Evolutionary conservation across 2,888 invertebrate genomes (phyloP), one percentile per base, ranked within the genome.

Genomic region (Halictus quadricinctus): DNA sequence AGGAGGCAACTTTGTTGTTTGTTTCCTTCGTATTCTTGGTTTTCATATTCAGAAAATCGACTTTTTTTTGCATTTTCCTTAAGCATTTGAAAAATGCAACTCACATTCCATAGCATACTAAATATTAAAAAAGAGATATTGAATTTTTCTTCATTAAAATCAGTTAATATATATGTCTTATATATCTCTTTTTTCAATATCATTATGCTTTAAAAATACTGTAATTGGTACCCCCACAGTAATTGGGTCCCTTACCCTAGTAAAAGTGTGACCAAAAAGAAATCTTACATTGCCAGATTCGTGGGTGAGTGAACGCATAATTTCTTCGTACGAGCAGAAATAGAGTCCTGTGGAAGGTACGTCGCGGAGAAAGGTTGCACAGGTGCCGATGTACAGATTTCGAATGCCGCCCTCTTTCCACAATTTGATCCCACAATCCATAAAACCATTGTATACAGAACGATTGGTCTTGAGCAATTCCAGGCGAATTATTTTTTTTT

Each of bases 351-450:
- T 95, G 12, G 96, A 96, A 43, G 96, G 96, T 54, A 96, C 95
- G 93, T 96, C 96, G 94, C 96, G 94, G 69, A 96, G 92, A 50
- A 96, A 92, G 29, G 96, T 96, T 12, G 96, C 96, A 85, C 94
- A 95, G n/a, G 96, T 96, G 81, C 96, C 96, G 89, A 95, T 95
- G 93, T 96, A 96, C 79, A 96, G 94, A 90, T 95, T 96, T 50
- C 95, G 92, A 81, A 96, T 95, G 41, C 96, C 96, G 74, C 96
- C 96, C 92, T 96, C 95, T 89, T 93, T 95, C 91, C 95, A 96
- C 80, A 96, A 92, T 91, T 96, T 95, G 84, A 95, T 95, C 15
- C 95, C 95, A 90, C 96, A 96, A 92, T 96, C 96, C 18, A 96
- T 85, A 18, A 96, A 96, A 21, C 96, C 96, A 66, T 93, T 92